Conservation (phyloP, 1,140 invertebrate species). For the Nymphalis io region DNA sequence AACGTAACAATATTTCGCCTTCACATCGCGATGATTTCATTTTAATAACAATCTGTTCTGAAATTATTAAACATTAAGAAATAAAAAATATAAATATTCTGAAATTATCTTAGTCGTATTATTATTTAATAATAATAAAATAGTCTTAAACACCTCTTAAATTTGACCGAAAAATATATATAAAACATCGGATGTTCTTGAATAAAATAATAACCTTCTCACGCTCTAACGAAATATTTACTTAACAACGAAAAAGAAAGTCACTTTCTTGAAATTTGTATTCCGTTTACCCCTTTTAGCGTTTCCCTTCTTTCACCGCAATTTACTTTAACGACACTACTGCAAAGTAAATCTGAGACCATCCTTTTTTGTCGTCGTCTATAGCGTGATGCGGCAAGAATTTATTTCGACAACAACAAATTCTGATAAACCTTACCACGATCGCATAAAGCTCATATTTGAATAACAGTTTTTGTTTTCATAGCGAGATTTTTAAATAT, state of each 20-base stretch:
- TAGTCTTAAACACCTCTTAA: too few relatives aligned
- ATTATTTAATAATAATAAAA: too few relatives aligned
- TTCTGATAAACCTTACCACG: slow-evolving; percentile 9
- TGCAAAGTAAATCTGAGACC: slow-evolving; percentile 41
- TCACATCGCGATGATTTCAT: too few relatives aligned
- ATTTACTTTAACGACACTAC: slow-evolving; percentile 46
- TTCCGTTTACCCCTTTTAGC: slow-evolving; percentile 38
- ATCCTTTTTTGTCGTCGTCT: slow-evolving; percentile 39
- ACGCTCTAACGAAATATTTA: slow-evolving; percentile 24
- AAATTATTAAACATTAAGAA: too few relatives aligned
- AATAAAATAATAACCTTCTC: slow-evolving; percentile 16
- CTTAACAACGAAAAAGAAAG: slow-evolving; percentile 27
- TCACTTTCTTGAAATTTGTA: slow-evolving; percentile 39
- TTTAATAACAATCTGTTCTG: too few relatives aligned
- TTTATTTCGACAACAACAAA: slow-evolving; percentile 21
- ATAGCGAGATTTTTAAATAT: slow-evolving; percentile 30
- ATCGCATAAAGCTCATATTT: slow-evolving; percentile 2
- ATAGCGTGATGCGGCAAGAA: slow-evolving; percentile 30
- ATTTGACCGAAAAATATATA: not conserved
- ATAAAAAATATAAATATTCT: too few relatives aligned
- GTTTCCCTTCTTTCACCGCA: slow-evolving; percentile 37
- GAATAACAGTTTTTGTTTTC: not conserved
- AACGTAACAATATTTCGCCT: too few relatives aligned
- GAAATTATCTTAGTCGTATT: too few relatives aligned
- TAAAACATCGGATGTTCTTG: not conserved